Conservation (phyloP, 2,888 invertebrate species). For the Dromius quadrimaculatus region DNA sequence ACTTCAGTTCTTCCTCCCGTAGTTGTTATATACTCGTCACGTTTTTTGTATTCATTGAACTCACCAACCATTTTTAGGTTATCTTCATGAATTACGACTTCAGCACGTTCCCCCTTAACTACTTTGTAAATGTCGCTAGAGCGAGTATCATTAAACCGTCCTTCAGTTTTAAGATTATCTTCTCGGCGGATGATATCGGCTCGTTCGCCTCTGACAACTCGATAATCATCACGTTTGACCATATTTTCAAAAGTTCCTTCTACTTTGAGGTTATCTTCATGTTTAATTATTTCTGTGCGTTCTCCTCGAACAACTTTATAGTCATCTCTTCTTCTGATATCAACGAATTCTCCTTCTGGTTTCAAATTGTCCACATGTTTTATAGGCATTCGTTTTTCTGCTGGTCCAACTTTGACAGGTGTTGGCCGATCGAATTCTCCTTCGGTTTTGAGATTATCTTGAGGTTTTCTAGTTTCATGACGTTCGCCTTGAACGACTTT, state of each 20-base stretch:
- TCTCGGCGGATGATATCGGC: conserved; percentile 72
- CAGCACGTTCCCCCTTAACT: conserved; percentile 72
- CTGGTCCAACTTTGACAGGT: conserved; percentile 60
- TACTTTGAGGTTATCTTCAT: conserved; percentile 77
- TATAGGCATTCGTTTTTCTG: conserved; percentile 65
- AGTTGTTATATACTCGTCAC: conserved; percentile 72
- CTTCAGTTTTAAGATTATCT: conserved; percentile 73
- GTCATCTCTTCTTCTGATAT: conserved; percentile 69
- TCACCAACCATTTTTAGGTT: conserved; percentile 78
- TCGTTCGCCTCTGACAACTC: conserved; percentile 69
- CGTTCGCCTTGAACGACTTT: conserved; percentile 65
- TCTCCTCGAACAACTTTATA: conserved; percentile 72
- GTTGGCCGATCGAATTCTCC: conserved; percentile 65
- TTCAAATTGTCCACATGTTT: conserved; percentile 70
- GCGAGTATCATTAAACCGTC: conserved; percentile 69
- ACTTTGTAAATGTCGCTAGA: conserved; percentile 70
- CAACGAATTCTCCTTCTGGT: conserved; percentile 71
- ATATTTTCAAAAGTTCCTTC: conserved; percentile 72
- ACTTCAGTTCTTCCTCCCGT: conserved; percentile 63
- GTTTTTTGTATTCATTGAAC: conserved; percentile 67
- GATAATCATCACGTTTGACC: conserved; percentile 72
- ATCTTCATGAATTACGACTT: conserved; percentile 74
- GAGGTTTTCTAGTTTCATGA: conserved; percentile 64
- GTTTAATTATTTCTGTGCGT: conserved; percentile 72
- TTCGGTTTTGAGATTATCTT: conserved; percentile 75